Evolutionary conservation across 2,797 vertebrate species (phyloP), one percentile per base, ranked within the genome.

Genomic region (Potorous gilbertii): DNA sequence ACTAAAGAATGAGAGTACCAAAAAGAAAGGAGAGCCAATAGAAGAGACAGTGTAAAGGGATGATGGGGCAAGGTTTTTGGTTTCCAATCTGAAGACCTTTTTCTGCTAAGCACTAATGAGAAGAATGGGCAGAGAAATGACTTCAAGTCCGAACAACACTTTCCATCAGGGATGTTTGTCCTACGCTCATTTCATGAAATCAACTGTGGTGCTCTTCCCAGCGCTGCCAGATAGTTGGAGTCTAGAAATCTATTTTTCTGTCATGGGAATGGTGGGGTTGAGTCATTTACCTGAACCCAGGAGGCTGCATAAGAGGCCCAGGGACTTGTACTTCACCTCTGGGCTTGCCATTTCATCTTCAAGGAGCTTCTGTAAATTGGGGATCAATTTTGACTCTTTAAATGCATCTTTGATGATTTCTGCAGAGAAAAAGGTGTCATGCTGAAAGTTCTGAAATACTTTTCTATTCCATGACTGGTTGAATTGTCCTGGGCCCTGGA

Each of bases 291-390:
- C 98, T 97, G 99, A 99, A 97, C 99, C 99, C 94, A 99, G 98
- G 96, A 99, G 98, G 97, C 99, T 99, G 98, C 99, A 99, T 98
- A 99, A 96, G 95, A 99, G 99, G 54, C 99, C 98, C 96, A 99
- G 98, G 94, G 99, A 98, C 92, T 99, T 99, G 97, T 99, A 99
- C 98, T 99, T 99, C 98, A 99, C 99, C 94, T 99, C 99, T 2
- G 99, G 98, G 0, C 98, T 99, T 55, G 99, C 99, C 1, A 98
- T 98, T 28, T 99, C 99, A 94, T 99, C 99, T 81, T 98, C 99
- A 96, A 99, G 97, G 98, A 99, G 99, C 96, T 98, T 99, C 97
- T 99, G 99, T 94, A 99, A 98, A 66, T 98, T 98, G 94, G 98
- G 97, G 90, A 99, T 94, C 54, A 99, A 98, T 95, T 98, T 98